phyloP scores from a whole-genome alignment of 2,797 vertebrate genomes.

The Taeniopygia guttata region DNA sequence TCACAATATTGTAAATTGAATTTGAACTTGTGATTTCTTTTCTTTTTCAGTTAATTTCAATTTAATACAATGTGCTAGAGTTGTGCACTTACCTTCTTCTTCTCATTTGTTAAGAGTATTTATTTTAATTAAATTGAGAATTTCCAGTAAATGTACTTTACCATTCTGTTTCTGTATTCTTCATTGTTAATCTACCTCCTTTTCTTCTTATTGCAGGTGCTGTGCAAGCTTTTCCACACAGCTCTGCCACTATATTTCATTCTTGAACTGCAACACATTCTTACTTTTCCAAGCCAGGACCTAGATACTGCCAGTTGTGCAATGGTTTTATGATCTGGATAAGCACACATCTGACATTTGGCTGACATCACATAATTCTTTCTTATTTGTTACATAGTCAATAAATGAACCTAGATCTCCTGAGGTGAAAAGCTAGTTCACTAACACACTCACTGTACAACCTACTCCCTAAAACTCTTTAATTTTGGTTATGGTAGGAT shows the following conservation, averaged over 20 bases:
- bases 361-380: conserved; percentile 40
- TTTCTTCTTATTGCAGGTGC: conserved; percentile 60
- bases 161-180: not conserved
- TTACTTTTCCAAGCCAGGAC: conserved; percentile 32
- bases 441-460: conserved; percentile 24
- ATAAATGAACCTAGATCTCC: conserved; percentile 28
- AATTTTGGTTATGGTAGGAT: conserved; percentile 16
- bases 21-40: not conserved
- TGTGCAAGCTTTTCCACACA: conserved; percentile 55
- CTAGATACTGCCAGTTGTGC: conserved; percentile 25
- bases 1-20: not conserved
- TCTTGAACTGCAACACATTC: conserved; percentile 33
- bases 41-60: not conserved
- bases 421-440: conserved; percentile 55
- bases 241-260: conserved; percentile 53
- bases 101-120: not conserved
- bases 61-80: not conserved
- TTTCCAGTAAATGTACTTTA: not conserved
- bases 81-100: not conserved
- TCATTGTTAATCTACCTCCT: conserved; percentile 34
- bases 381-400: conserved; percentile 18
- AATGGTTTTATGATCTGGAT: conserved; percentile 37
- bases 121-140: not conserved
- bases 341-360: conserved; percentile 30
- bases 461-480: not conserved